Percentiles rank a stretch among this genome's conserved stretches.
phyloP scores from a whole-genome alignment of 2,113 vertebrate species.

The Ploceus nigricollis region DNA sequence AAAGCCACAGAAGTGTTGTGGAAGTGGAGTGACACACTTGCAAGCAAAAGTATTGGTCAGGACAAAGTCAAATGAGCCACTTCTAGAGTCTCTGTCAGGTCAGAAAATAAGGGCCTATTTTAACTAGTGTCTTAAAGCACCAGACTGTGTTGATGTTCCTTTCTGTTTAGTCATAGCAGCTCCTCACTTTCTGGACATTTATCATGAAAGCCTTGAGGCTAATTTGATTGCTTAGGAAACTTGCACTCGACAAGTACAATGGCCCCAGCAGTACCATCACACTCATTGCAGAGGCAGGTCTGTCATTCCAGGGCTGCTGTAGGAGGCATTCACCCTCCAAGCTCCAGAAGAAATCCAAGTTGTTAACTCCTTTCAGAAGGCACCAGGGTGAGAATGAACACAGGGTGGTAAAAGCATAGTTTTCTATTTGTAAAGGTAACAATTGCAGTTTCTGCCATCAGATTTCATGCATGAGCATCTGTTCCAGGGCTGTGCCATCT shows the following conservation, averaged over 20 bases:
- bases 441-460: neutral
- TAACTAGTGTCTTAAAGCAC: neutral
- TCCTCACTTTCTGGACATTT: neutral
- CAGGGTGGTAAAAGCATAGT: neutral
- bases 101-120: neutral
- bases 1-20: neutral
- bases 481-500: neutral
- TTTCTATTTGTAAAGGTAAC: neutral
- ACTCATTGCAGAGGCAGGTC: neutral
- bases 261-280: too few relatives aligned
- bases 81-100: neutral
- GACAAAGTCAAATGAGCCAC: neutral
- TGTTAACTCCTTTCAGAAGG: neutral
- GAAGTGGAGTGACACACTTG: neutral
- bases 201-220: neutral
- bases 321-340: neutral
- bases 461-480: neutral
- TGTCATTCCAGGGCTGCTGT: neutral
- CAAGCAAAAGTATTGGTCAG: neutral
- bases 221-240: neutral
- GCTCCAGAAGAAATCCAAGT: neutral
- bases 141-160: neutral
- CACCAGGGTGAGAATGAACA: fast-evolving
- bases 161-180: neutral
- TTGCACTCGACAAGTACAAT: neutral